Evolutionary conservation across 2,797 vertebrate species (phyloP), one percentile per base, ranked within the genome.

Genomic region (Sciurus vulgaris): DNA sequence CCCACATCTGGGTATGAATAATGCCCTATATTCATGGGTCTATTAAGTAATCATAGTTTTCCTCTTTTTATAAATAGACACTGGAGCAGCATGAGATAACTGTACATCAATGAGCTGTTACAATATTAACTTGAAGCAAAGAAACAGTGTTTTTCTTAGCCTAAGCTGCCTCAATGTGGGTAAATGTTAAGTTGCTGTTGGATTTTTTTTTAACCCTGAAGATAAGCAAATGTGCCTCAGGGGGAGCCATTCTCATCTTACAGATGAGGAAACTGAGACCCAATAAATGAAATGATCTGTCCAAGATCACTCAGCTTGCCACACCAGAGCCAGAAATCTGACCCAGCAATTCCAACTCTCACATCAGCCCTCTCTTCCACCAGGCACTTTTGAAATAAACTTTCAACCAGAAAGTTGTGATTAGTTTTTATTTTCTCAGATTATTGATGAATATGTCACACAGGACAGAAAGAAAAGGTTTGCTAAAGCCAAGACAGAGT

Each of bases 391-490:
- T 89, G 44, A 87, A 84, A 93, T 95, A 91, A 63, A 8, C 83
- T 91, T 92, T 63, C 72, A 86, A 81, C 70, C 65, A 93, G 59
- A 86, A 95, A 95, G 33, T 41, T 86, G 72, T n/a, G 33, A 54
- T 24, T 59, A 65, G 79, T 69, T 91, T 93, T 90, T 77, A 49
- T 77, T 81, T 93, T 65, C 94, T 69, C 33, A 4, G 76, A 85
- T 96, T 94, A 95, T 91, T 93, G 91, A 97, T 96, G 89, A 95
- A 8, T 89, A 69, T 95, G 86, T 95, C 93, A 91, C 44, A 59
- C 0, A 38, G 24, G 54, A 82, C 49, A 92, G 87, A 96, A 93
- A 95, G 85, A 89, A 96, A 94, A 96, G 72, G 54, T n/a, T 94
- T 35, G 13, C 79, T 81, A 6, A 79, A 92, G 83, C 78, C 14